These are phyloP conservation scores for Myrmecobius fasciatus DNA, from an alignment of 2,113 vertebrate species.

Conservation along the genomic window DNA sequence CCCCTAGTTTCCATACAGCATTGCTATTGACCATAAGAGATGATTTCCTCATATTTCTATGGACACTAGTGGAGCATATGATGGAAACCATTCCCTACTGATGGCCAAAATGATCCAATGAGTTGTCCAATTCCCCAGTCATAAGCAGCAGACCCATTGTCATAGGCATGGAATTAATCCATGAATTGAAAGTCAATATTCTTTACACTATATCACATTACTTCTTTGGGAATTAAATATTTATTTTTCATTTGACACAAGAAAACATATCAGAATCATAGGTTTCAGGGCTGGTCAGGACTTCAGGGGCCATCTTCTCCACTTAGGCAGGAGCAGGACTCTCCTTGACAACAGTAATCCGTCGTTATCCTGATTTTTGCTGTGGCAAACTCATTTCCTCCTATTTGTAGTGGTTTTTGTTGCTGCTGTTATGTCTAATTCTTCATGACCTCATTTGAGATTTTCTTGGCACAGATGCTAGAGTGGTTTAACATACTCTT, in stretches of 20 bases:
- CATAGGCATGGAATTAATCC: not conserved
- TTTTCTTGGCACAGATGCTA: not conserved
- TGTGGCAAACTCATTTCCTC: not conserved
- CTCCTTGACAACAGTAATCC: not conserved
- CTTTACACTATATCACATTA: not conserved
- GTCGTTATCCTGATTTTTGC: not conserved
- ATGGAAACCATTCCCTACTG: not conserved
- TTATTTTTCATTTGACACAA: not conserved
- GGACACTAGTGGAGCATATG: not conserved
- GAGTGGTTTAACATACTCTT: not conserved
- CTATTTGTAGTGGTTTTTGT: not conserved
- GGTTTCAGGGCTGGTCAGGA: not conserved
- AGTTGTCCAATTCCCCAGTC: not conserved
- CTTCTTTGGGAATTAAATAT: not conserved
- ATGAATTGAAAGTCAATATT: not conserved
- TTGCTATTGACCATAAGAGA: not conserved
- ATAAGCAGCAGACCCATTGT: not conserved
- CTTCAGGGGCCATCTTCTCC: not conserved
- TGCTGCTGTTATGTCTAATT: not conserved
- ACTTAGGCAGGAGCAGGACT: not conserved
- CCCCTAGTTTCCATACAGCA: not conserved
- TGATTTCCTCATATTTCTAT: not conserved
- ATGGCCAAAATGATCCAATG: not conserved
- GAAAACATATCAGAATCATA: not conserved
- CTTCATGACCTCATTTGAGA: not conserved